A percentile compares a stretch with the other conserved stretches of the same genome.
phyloP scores from a whole-genome alignment of 2,888 invertebrate genomes.

The Caenorhabditis sulstoni region DNA sequence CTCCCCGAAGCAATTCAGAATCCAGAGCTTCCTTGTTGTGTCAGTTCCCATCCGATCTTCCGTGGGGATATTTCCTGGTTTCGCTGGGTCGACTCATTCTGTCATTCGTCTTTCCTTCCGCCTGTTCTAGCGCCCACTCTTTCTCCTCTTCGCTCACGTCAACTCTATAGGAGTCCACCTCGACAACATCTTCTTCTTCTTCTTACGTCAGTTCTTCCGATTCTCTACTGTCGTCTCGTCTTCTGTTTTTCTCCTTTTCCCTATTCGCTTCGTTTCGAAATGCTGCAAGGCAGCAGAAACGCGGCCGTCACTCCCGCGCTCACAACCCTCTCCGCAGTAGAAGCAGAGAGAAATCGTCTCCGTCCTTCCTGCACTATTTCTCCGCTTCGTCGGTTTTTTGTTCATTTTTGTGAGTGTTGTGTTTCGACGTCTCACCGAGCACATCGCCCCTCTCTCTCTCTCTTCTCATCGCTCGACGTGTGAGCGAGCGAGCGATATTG shows the following conservation, averaged over 20 bases:
- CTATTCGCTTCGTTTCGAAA: constrained; percentile 16
- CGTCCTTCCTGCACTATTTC: background rate
- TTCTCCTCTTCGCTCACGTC: background rate
- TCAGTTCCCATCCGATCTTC: too few species aligned
- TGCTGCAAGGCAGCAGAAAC: constrained; percentile 18
- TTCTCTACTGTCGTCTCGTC: background rate
- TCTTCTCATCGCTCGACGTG: constrained; percentile 2
- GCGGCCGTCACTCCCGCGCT: constrained; percentile 5
- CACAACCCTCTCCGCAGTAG: constrained; percentile 9
- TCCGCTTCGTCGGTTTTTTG: constrained; percentile 18
- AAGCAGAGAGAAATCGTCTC: constrained; percentile 13
- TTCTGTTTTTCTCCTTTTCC: constrained; percentile 4
- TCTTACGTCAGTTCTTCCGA: background rate
- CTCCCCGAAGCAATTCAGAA: too few species aligned
- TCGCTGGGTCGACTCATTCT: background rate
- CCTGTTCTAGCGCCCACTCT: background rate
- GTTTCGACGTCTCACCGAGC: constrained; percentile 25
- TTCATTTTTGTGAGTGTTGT: constrained; percentile 36
- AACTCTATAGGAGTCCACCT: background rate
- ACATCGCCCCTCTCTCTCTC: constrained; percentile 18
- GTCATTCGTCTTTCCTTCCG: background rate
- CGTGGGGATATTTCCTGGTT: too few species aligned
- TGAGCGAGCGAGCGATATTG: constrained; percentile 17
- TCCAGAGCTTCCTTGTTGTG: too few species aligned
- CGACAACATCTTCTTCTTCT: constrained; percentile 1